Conservation (phyloP, 1,140 invertebrate species). For the Leptinotarsa texana region DNA sequence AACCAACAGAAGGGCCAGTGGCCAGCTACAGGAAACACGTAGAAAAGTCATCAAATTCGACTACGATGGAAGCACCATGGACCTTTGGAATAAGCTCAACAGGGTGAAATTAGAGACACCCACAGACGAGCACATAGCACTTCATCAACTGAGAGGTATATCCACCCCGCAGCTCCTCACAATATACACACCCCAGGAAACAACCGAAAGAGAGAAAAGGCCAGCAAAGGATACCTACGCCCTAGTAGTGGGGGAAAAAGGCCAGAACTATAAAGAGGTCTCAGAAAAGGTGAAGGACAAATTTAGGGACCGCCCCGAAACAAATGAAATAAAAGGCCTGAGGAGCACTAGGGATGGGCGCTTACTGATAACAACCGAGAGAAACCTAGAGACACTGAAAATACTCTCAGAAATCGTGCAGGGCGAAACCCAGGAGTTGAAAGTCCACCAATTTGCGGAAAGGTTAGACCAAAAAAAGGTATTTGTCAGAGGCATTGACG, state of each 20-base stretch:
- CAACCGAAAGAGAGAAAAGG: no score
- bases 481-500: slow-evolving; percentile 24
- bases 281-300: slow-evolving; percentile 3
- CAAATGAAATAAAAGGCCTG: slow-evolving; percentile 9
- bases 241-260: neutral
- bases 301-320: neutral
- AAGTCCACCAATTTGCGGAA: neutral
- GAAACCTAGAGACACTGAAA: neutral
- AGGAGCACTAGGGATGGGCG: slow-evolving; percentile 13
- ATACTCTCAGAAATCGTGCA: neutral
- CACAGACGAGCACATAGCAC: neutral
- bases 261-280: neutral
- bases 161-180: neutral
- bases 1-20: no score
- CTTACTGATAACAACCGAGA: neutral
- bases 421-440: neutral
- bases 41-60: no score
- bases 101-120: slow-evolving; percentile 9
- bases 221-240: neutral
- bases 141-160: slow-evolving; percentile 16
- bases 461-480: neutral
- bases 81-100: neutral
- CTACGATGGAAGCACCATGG: no score
- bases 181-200: slow-evolving; percentile 11
- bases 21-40: no score